These are phyloP conservation scores for Protonibea diacanthus DNA, from an alignment of 2,797 vertebrate species.

Conservation along the genomic window DNA sequence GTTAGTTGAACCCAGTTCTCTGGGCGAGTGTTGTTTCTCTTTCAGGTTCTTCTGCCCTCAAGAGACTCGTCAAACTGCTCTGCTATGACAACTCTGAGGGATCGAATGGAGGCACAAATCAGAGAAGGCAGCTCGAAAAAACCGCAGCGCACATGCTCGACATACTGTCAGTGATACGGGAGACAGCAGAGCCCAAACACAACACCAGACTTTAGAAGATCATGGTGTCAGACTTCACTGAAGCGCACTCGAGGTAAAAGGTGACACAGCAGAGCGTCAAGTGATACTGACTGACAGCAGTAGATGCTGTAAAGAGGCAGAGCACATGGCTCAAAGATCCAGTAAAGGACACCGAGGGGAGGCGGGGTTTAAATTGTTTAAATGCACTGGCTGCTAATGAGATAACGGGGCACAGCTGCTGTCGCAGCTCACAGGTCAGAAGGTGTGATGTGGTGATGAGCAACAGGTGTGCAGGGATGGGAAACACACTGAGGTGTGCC, in stretches of 20 bases:
- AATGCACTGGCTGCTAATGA: conserved; percentile 15
- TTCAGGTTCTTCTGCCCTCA: conserved; percentile 11
- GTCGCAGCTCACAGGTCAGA: neutral
- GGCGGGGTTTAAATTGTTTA: conserved; percentile 6
- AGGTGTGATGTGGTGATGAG: conserved; percentile 2
- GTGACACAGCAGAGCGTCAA: neutral
- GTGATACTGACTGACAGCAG: neutral
- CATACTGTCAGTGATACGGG: neutral
- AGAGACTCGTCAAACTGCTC: conserved; percentile 25
- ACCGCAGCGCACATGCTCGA: neutral
- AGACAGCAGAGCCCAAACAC: conserved; percentile 5
- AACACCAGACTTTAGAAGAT: neutral
- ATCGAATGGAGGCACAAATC: conserved; percentile 27
- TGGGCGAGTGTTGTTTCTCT: neutral
- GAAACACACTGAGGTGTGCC: neutral
- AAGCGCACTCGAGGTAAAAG: neutral
- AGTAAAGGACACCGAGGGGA: neutral
- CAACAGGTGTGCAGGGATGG: conserved; percentile 10
- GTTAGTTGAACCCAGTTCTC: neutral
- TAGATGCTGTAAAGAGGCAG: neutral
- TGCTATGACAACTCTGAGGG: conserved; percentile 14
- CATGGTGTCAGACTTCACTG: neutral
- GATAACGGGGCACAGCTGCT: conserved; percentile 18
- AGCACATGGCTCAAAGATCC: neutral
- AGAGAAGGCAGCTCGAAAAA: conserved; percentile 24